phyloP scores from a whole-genome alignment of 2,113 vertebrate species.

The Apodemus sylvaticus region DNA sequence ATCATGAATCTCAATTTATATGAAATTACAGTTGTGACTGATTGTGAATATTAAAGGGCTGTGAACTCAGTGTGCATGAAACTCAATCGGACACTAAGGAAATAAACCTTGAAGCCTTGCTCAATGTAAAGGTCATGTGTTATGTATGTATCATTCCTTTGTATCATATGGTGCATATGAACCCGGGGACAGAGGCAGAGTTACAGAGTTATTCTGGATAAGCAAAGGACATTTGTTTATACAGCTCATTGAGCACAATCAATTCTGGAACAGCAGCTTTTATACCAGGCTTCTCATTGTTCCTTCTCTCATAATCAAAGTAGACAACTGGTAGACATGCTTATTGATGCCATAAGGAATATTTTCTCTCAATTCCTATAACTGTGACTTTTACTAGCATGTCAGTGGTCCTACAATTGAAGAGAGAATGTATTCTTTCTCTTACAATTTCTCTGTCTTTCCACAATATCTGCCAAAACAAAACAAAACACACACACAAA shows the following conservation, averaged over 20 bases:
- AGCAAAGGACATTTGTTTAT: neutral
- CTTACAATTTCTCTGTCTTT: neutral
- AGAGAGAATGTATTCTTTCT: neutral
- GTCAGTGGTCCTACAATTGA: neutral
- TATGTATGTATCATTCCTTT: neutral
- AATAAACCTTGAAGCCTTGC: neutral
- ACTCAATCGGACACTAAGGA: neutral
- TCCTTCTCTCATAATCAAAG: neutral
- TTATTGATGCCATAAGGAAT: neutral
- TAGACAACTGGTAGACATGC: neutral
- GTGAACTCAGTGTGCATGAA: neutral
- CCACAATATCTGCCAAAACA: neutral
- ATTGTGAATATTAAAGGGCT: neutral
- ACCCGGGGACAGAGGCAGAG: neutral
- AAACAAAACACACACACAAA: no score
- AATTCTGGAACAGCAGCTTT: neutral
- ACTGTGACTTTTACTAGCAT: neutral
- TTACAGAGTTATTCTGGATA: neutral
- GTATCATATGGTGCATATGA: neutral
- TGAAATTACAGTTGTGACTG: neutral
- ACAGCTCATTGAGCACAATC: neutral
- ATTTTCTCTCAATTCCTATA: neutral
- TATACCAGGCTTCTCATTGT: neutral
- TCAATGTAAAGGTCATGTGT: neutral
- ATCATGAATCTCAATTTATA: neutral